A percentile compares a stretch with the other conserved stretches of the same genome.
phyloP scores from a whole-genome alignment of 1,140 invertebrate species.

The Drosophila sturtevanti region DNA sequence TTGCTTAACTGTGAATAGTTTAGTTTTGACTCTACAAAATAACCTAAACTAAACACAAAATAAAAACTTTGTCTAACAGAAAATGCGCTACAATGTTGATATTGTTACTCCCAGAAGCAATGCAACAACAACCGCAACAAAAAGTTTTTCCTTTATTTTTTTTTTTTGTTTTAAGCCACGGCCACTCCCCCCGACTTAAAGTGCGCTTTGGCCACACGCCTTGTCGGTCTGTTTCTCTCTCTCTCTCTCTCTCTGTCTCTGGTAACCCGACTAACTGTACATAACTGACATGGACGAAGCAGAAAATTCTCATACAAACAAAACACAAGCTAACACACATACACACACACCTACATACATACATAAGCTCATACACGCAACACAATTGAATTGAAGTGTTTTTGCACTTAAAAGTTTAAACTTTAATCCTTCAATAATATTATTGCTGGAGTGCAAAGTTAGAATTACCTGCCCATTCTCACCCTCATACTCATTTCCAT shows the following conservation, averaged over 20 bases:
- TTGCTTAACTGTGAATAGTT: not conserved
- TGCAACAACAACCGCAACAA: slow-evolving; percentile 54
- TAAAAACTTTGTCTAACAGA: slow-evolving; percentile 14
- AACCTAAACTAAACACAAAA: slow-evolving; percentile 22
- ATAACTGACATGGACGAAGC: slow-evolving; percentile 19
- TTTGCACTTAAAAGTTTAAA: slow-evolving; percentile 80
- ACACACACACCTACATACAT: slow-evolving; percentile 17
- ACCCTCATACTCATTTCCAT: not conserved
- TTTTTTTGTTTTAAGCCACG: slow-evolving; percentile 15
- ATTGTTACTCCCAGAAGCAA: slow-evolving; percentile 25
- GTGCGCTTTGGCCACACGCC: slow-evolving; percentile 52
- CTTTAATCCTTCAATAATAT: slow-evolving; percentile 80
- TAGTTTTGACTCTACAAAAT: not conserved
- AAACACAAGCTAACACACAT: slow-evolving; percentile 23
- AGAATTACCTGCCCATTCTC: slow-evolving; percentile 32
- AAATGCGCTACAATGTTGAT: slow-evolving; percentile 59
- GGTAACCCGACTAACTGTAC: slow-evolving; percentile 13
- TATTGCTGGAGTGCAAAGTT: slow-evolving; percentile 73
- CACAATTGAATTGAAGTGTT: slow-evolving; percentile 73
- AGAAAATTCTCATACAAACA: slow-evolving; percentile 10
- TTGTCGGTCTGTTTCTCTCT: not conserved
- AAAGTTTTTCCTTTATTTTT: slow-evolving; percentile 40
- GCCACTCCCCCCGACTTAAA: slow-evolving; percentile 56
- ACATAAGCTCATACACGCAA: slow-evolving; percentile 47
- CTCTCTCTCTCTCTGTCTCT: not conserved